Percentiles rank a stretch among this genome's conserved stretches.
phyloP scores from a whole-genome alignment of 2,797 vertebrate species.

The Silurus aristotelis region DNA sequence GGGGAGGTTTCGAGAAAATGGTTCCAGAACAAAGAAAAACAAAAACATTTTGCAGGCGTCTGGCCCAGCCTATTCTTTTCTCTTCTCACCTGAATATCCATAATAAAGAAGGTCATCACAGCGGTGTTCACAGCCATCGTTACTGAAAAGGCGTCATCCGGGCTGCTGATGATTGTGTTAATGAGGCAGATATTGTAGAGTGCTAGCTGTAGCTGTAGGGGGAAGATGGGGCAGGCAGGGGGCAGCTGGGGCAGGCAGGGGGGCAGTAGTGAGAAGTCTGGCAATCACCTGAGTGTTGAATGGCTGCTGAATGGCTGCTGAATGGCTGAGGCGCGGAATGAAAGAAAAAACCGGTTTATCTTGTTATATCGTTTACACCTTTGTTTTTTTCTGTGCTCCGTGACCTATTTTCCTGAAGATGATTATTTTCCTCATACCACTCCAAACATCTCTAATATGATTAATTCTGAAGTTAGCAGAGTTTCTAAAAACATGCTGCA shows the following conservation, averaged over 20 bases:
- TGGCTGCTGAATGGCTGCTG: background rate
- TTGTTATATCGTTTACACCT: background rate
- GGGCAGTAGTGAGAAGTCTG: background rate
- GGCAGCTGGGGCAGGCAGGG: background rate
- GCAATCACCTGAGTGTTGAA: background rate
- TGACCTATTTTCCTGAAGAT: background rate
- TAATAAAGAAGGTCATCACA: constrained; percentile 11
- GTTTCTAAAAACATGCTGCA: background rate
- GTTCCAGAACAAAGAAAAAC: too few relatives aligned
- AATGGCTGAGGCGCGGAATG: background rate
- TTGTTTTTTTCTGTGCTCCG: background rate
- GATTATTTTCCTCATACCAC: background rate
- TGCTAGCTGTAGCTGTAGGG: background rate
- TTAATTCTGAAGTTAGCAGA: background rate
- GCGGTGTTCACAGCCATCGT: background rate
- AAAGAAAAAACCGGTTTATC: background rate
- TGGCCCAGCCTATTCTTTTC: background rate
- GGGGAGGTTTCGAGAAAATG: too few relatives aligned
- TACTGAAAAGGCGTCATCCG: background rate
- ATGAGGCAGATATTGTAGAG: background rate
- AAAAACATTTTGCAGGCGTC: too few relatives aligned
- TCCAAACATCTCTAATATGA: background rate
- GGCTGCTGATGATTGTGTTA: background rate
- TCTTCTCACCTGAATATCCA: background rate
- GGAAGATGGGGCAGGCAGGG: too few relatives aligned